A percentile compares a stretch with the other conserved stretches of the same genome.
Conservation (phyloP, 2,797 vertebrate species). For the Falco concolor region DNA sequence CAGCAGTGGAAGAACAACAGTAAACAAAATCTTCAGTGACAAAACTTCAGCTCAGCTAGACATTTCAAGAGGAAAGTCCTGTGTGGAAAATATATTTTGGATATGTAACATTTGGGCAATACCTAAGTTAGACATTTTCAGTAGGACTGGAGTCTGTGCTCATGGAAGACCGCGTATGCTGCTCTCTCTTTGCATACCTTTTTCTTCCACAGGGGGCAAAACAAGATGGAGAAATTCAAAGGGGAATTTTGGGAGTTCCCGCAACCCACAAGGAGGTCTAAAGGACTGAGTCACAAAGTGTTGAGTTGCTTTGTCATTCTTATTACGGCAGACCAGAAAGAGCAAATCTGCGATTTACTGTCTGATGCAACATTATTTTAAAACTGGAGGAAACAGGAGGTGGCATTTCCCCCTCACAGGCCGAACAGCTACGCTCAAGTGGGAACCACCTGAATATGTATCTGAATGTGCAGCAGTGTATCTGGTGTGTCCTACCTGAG, state of each 20-base stretch:
- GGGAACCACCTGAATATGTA: not conserved
- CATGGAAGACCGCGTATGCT: not conserved
- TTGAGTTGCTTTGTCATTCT: not conserved
- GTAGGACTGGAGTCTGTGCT: not conserved
- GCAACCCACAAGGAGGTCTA: not conserved
- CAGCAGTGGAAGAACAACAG: not conserved
- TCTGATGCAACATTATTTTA: not conserved
- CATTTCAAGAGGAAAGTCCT: not conserved
- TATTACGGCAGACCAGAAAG: not conserved
- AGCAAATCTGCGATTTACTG: not conserved
- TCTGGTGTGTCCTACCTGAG: not conserved
- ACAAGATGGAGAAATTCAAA: not conserved
- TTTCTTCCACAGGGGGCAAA: not conserved
- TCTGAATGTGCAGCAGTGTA: not conserved
- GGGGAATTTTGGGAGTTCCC: not conserved
- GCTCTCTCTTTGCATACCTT: not conserved
- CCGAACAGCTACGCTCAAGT: accelerated
- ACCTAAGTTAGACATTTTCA: not conserved
- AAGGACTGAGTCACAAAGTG: not conserved
- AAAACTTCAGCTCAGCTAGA: not conserved
- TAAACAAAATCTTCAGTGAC: not conserved
- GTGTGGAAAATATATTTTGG: not conserved
- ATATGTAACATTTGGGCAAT: not conserved
- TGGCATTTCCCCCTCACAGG: not conserved
- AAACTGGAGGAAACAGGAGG: not conserved